Percentiles rank a stretch among this genome's conserved stretches.
Conservation (phyloP, 2,888 invertebrate genomes). For the Caenorhabditis zanzibari region DNA sequence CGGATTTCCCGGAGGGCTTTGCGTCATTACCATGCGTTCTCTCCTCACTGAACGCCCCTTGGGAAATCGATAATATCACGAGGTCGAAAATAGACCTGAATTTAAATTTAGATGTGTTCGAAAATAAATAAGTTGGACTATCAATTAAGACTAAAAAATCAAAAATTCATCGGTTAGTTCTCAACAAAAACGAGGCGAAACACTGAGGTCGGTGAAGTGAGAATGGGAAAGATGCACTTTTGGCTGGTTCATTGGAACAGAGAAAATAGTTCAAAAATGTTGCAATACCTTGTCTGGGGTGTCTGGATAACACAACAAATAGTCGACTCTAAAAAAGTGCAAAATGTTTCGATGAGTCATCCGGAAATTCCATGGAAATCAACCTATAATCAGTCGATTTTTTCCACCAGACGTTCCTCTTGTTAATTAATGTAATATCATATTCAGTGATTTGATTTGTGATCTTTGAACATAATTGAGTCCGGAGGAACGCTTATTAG, state of each 20-base stretch:
- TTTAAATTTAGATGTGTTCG: background rate
- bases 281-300: background rate
- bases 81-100: background rate
- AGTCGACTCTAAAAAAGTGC: background rate
- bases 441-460: background rate
- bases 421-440: background rate
- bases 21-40: background rate
- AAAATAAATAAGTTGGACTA: conserved; percentile 12
- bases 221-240: background rate
- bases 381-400: background rate
- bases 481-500: background rate
- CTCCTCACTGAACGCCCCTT: conserved; percentile 5
- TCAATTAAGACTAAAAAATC: background rate
- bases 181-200: conserved; percentile 8
- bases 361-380: background rate
- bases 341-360: background rate
- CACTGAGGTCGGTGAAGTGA: background rate
- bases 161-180: background rate
- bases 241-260: conserved; percentile 21
- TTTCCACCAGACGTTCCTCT: background rate
- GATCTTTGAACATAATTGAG: background rate
- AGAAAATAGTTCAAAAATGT: background rate
- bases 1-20: conserved; percentile 2
- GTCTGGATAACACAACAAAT: background rate
- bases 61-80: conserved; percentile 21